A percentile compares a stretch with the other conserved stretches of the same genome.
Conservation (phyloP, 2,113 vertebrate genomes). For the Larimichthys crocea region DNA sequence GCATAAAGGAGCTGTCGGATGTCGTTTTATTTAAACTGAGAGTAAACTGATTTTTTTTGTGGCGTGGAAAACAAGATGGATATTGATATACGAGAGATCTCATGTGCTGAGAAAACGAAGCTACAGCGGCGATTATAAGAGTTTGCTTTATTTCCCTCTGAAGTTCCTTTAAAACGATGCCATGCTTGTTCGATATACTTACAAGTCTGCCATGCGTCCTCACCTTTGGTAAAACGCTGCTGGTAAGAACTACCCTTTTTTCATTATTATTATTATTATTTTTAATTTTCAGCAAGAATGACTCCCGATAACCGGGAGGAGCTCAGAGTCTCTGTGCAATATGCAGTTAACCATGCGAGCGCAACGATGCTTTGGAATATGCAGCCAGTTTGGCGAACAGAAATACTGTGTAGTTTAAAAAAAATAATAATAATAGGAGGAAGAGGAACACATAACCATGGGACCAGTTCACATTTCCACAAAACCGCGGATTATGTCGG, state of each 20-base stretch:
- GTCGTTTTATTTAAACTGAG: neutral
- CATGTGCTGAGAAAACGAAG: neutral
- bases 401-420: slow-evolving; percentile 23
- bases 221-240: slow-evolving; percentile 27
- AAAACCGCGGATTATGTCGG: slow-evolving; percentile 74
- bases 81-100: neutral
- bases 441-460: slow-evolving; percentile 45
- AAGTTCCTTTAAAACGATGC: slow-evolving; percentile 23
- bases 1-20: slow-evolving; percentile 13
- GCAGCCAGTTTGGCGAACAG: slow-evolving; percentile 38
- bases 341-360: slow-evolving; percentile 39
- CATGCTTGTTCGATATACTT: neutral
- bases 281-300: slow-evolving; percentile 12
- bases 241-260: slow-evolving; percentile 1
- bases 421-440: neutral
- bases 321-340: slow-evolving; percentile 10
- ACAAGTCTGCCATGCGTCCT: slow-evolving; percentile 5
- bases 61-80: slow-evolving; percentile 2
- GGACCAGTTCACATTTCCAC: slow-evolving; percentile 75
- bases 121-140: neutral
- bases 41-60: neutral
- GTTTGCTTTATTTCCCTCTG: slow-evolving; percentile 7
- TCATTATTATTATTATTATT: too few species aligned
- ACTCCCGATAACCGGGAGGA: slow-evolving; percentile 3
- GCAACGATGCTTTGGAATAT: slow-evolving; percentile 17